phyloP scores from a whole-genome alignment of 2,888 invertebrate species.

The Tricholauxania praeusta region DNA sequence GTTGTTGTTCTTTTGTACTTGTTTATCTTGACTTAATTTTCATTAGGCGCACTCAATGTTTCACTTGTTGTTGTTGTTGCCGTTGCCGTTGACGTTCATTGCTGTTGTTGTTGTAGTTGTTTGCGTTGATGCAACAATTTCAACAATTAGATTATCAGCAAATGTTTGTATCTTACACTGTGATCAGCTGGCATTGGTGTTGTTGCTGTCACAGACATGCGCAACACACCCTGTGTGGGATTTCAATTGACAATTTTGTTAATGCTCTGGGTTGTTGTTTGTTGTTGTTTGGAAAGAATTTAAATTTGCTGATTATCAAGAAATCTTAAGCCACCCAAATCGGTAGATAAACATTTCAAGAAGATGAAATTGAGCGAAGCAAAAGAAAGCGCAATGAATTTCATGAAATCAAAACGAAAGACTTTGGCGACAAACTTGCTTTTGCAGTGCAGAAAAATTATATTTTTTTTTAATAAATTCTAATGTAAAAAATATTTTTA shows the following conservation, averaged over 20 bases:
- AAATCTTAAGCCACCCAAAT: constrained; percentile 17
- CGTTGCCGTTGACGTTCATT: constrained; percentile 7
- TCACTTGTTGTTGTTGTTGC: constrained; percentile 14
- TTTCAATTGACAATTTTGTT: constrained; percentile 24
- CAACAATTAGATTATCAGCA: constrained; percentile 33
- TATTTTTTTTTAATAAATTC: too few relatives aligned
- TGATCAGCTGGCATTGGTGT: constrained; percentile 21
- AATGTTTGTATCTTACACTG: constrained; percentile 13
- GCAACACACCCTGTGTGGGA: constrained; percentile 28
- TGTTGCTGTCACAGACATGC: neutral
- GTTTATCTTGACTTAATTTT: neutral
- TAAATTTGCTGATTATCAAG: constrained; percentile 25
- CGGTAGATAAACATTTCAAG: neutral
- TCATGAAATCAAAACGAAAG: neutral
- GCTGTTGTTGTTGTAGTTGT: constrained; percentile 6
- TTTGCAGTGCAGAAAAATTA: neutral
- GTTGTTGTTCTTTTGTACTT: neutral
- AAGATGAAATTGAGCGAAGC: too few relatives aligned
- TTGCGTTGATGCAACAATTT: constrained; percentile 28
- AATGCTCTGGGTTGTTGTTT: neutral
- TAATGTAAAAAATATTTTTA: too few relatives aligned
- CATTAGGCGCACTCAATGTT: neutral
- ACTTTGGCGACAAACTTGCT: neutral
- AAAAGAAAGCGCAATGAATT: neutral
- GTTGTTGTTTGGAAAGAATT: constrained; percentile 5